Percentiles rank a stretch among this genome's conserved stretches.
These are phyloP conservation scores for Dryadula phaetusa DNA, from an alignment of 2,888 invertebrate genomes.

Conservation along the genomic window DNA sequence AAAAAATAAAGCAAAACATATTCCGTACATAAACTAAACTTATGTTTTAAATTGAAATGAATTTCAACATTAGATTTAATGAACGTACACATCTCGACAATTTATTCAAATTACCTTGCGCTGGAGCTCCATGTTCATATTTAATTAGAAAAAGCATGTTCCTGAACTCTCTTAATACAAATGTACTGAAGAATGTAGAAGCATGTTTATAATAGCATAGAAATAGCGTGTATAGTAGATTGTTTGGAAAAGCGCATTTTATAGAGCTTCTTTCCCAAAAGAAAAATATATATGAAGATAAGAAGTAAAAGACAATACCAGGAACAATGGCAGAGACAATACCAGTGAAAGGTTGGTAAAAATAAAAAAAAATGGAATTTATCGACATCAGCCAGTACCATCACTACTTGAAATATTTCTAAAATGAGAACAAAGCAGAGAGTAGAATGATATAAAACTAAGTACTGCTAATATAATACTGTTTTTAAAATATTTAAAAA, in stretches of 20 bases:
- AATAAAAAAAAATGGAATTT: too few species aligned
- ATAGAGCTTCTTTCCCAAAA: too few species aligned
- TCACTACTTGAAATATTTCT: too few species aligned
- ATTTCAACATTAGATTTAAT: constrained; percentile 23
- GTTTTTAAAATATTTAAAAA: too few species aligned
- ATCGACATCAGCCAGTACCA: too few species aligned
- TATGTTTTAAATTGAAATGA: constrained; percentile 22
- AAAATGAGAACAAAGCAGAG: too few species aligned
- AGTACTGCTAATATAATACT: too few species aligned
- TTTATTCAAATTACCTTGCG: constrained; percentile 22
- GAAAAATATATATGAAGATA: too few species aligned
- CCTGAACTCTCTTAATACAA: constrained; percentile 13
- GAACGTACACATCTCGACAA: constrained; percentile 14
- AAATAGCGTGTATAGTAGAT: neutral
- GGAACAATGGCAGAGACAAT: too few species aligned
- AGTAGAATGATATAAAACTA: too few species aligned
- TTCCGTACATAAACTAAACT: neutral
- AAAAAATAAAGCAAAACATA: neutral
- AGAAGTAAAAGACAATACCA: too few species aligned
- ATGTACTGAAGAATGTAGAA: constrained; percentile 8
- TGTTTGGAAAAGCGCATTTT: neutral
- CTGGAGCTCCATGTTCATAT: constrained; percentile 22
- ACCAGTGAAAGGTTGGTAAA: too few species aligned
- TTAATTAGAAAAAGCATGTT: constrained; percentile 26
- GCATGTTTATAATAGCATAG: constrained; percentile 2